Conservation (phyloP, 30 jellyfish, hydroid and myxozoan genomes). For the Aurelia aurita complex sp. Pacific region DNA sequence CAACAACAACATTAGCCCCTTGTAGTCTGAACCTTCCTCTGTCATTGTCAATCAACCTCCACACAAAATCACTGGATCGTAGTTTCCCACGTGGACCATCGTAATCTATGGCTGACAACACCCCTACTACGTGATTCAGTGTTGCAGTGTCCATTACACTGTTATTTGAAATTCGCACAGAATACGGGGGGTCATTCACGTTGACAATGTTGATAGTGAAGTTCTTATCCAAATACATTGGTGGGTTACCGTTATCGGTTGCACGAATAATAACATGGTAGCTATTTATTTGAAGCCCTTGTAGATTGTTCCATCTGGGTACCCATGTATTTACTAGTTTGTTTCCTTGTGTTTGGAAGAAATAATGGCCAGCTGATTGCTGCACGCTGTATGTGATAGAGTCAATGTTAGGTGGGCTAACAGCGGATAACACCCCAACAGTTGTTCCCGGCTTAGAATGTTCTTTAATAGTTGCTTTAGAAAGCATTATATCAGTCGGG, state of each 20-base stretch:
- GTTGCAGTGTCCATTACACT: conserved; percentile 68
- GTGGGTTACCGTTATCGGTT: conserved; percentile 77
- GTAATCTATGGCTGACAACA: conserved; percentile 77
- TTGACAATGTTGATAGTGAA: conserved; percentile 59
- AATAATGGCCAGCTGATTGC: conserved; percentile 45
- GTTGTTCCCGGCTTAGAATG: conserved; percentile 70
- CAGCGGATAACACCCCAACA: conserved; percentile 69
- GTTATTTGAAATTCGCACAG: conserved; percentile 60
- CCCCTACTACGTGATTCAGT: conserved; percentile 69
- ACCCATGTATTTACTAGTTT: conserved; percentile 63
- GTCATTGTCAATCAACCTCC: conserved; percentile 72
- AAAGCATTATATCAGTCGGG: conserved; percentile 53
- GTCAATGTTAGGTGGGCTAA: conserved; percentile 26
- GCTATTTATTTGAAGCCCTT: conserved; percentile 25
- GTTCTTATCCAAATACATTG: conserved; percentile 64
- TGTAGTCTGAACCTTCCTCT: conserved; percentile 46
- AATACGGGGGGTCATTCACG: conserved; percentile 88
- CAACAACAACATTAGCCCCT: conserved; percentile 67
- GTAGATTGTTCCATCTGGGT: conserved; percentile 60
- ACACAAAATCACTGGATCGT: conserved; percentile 67
- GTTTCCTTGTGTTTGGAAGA: conserved; percentile 51
- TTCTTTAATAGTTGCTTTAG: conserved; percentile 60
- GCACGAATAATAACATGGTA: conserved; percentile 69
- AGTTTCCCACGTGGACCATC: conserved; percentile 73
- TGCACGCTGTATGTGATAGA: conserved; percentile 43